Evolutionary conservation across 2,888 invertebrate species (phyloP), one percentile per base, ranked within the genome.

Genomic region (Pandemis corylana): DNA sequence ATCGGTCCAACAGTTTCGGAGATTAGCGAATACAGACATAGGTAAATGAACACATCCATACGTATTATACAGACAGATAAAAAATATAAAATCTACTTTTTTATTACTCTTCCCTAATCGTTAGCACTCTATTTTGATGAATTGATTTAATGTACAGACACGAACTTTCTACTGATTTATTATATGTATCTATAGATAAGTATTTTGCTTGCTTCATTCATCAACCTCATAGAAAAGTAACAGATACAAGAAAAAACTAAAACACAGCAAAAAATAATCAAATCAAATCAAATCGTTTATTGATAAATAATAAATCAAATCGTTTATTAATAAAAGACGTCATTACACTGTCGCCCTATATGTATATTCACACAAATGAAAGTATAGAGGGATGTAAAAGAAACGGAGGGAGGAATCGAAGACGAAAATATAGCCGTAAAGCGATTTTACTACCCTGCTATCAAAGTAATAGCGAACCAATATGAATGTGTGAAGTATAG

Each of bases 391-490:
- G 73, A 56, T 68, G 77, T 80, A 79, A 80, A 81, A 77, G 76
- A 77, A 78, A 79, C 77, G 77, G 15, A 20, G 77, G 79, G 78
- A 77, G 77, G 76, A 79, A 70, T 81, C 80, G 81, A 80, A 82
- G 74, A 77, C 80, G 78, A 82, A 80, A 82, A 80, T 79, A 79
- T 68, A 71, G 70, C 76, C 68, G 78, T 81, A 81, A 81, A 80
- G 76, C 66, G 49, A 68, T 76, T 81, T 82, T 80, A 81, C 78
- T 77, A 71, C 51, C 28, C 28, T 42, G 69, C 77, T 69, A 78
- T 78, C 78, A 77, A 69, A 69, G 71, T 62, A 73, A 73, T 76
- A 71, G 69, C 62, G 61, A 61, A 62, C 13, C 42, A 67, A 67
- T 64, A 28, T 41, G 53, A 67, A 62, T 64, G 20, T 41, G 53